Conservation (phyloP, 2,797 vertebrate genomes). For the Pantherophis alleghaniensis region DNA sequence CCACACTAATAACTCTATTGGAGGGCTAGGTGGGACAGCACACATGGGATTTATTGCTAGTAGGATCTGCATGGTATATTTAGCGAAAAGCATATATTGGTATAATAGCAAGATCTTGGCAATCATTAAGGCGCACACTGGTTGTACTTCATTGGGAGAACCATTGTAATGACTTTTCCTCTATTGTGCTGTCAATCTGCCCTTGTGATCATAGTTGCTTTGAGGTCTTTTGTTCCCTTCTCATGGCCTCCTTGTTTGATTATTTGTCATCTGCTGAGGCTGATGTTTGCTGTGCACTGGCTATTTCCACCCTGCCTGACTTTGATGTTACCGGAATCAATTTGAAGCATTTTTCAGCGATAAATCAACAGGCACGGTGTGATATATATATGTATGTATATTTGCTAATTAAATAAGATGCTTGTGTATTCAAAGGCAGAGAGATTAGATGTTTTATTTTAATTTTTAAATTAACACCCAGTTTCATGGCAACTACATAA, state of each 20-base stretch:
- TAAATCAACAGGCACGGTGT: constrained; percentile 17
- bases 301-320: constrained; percentile 39
- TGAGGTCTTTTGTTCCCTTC: neutral
- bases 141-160: neutral
- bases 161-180: neutral
- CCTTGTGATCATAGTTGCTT: neutral
- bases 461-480: neutral
- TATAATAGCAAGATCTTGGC: constrained; percentile 17
- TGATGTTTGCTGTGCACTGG: constrained; percentile 23
- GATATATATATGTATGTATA: constrained; percentile 3
- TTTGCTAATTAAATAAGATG: constrained; percentile 3
- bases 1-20: neutral
- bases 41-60: constrained; percentile 12
- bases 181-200: neutral
- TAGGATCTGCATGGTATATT: neutral
- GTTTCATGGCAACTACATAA: constrained; percentile 4
- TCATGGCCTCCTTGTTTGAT: neutral
- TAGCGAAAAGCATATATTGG: neutral
- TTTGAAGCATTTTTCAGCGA: constrained; percentile 43
- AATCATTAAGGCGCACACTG: neutral
- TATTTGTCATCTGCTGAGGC: constrained; percentile 1
- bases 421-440: neutral
- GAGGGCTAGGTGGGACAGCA: neutral
- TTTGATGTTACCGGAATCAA: constrained; percentile 37
- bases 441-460: constrained; percentile 4